Percentiles rank a stretch among this genome's conserved stretches.
These are phyloP conservation scores for Epicampocera succincta DNA, from an alignment of 2,888 invertebrate genomes.

Conservation along the genomic window DNA sequence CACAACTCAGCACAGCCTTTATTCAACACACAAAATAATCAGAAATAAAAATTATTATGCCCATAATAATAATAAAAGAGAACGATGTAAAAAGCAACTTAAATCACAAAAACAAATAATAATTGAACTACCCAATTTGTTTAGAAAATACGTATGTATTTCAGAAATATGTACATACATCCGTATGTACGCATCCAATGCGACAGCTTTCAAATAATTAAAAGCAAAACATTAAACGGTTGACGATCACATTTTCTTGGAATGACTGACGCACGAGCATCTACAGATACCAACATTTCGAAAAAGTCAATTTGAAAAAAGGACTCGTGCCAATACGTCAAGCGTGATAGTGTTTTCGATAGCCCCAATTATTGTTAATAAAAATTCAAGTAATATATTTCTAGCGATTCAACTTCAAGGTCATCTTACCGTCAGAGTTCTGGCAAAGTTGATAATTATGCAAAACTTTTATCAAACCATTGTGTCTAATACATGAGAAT, in stretches of 20 bases:
- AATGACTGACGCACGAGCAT: background rate
- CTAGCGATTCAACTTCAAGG: too few species aligned
- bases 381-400: too few species aligned
- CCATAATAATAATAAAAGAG: conserved; percentile 30
- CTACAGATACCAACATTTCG: too few species aligned
- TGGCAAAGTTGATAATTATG: too few species aligned
- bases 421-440: too few species aligned
- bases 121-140: conserved; percentile 27
- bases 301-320: too few species aligned
- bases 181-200: background rate
- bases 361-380: too few species aligned
- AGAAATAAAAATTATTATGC: conserved; percentile 34
- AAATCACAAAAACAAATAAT: conserved; percentile 33
- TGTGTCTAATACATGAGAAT: too few species aligned
- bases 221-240: background rate
- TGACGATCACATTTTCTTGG: background rate
- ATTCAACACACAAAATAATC: conserved; percentile 32
- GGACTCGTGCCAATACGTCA: too few species aligned
- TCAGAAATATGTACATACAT: background rate
- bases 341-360: too few species aligned
- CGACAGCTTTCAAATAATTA: too few species aligned
- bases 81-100: conserved; percentile 8
- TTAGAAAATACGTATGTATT: background rate
- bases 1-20: conserved; percentile 28
- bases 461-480: too few species aligned